A percentile compares a stretch with the other conserved stretches of the same genome.
These are phyloP conservation scores for Chaetura pelagica DNA, from an alignment of 2,113 vertebrate genomes.

Conservation along the genomic window DNA sequence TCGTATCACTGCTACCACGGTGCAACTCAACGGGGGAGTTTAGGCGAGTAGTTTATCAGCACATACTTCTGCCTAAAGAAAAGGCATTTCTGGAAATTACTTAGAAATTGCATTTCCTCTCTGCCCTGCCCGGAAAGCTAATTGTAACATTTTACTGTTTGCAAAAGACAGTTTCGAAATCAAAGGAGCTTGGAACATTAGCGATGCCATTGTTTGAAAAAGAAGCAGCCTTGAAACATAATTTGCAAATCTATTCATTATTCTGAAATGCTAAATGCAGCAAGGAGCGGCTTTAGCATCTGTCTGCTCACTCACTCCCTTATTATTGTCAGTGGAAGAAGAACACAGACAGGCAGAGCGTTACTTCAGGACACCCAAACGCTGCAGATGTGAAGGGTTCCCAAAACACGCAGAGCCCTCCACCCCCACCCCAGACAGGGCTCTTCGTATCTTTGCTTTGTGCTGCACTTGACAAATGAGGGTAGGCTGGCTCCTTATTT, in stretches of 20 bases:
- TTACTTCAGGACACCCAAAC: conserved; percentile 11
- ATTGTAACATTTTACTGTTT: neutral
- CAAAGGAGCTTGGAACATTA: conserved; percentile 63
- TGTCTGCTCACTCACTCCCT: conserved; percentile 64
- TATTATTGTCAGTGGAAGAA: conserved; percentile 53
- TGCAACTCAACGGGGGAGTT: neutral
- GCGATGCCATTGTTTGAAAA: conserved; percentile 65
- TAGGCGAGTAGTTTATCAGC: neutral
- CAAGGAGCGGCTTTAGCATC: conserved; percentile 53
- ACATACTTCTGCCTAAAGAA: neutral
- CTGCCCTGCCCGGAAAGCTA: neutral
- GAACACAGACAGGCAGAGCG: neutral
- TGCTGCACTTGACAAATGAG: conserved; percentile 50
- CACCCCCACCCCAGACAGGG: neutral
- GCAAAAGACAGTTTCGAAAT: conserved; percentile 29
- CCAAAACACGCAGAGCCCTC: neutral
- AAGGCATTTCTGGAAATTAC: neutral
- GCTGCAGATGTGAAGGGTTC: conserved; percentile 19
- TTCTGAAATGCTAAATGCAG: conserved; percentile 60
- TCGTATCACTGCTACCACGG: neutral
- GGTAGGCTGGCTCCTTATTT: conserved; percentile 50
- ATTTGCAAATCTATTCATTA: conserved; percentile 73
- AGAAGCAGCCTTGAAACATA: conserved; percentile 63
- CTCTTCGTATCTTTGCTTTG: conserved; percentile 38
- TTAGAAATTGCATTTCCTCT: neutral